phyloP scores from a whole-genome alignment of 2,888 invertebrate genomes.

The Heliconius cydno region DNA sequence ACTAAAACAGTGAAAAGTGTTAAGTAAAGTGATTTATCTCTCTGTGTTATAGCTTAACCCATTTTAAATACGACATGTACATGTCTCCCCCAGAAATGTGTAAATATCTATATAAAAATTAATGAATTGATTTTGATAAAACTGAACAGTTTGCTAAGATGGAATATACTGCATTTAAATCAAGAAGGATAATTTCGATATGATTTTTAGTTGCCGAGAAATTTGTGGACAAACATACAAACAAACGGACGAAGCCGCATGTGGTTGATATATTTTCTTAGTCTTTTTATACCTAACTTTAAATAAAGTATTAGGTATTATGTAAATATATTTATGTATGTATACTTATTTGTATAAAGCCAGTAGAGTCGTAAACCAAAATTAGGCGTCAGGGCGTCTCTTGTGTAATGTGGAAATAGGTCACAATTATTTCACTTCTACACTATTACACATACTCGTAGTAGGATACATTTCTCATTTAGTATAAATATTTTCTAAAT shows the following conservation, averaged over 20 bases:
- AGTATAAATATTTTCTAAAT: neutral
- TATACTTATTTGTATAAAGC: neutral
- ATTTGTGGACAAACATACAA: neutral
- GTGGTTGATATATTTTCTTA: neutral
- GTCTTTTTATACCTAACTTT: no score
- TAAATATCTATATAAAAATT: neutral
- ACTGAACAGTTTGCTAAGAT: neutral
- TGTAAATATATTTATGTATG: neutral
- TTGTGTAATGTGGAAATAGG: conserved; percentile 11
- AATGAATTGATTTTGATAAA: neutral
- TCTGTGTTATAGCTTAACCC: no score
- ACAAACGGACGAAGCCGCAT: neutral
- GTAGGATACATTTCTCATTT: neutral
- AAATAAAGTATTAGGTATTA: neutral
- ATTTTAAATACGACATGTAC: no score
- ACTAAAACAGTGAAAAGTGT: no score
- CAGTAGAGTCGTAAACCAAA: conserved; percentile 9
- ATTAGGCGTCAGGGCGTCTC: conserved; percentile 9
- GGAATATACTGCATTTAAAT: neutral
- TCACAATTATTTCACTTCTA: neutral
- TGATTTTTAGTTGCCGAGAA: neutral
- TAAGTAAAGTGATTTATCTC: no score
- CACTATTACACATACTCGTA: neutral
- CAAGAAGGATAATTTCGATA: neutral
- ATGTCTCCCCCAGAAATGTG: no score